Conservation (phyloP, 37 sponge, comb jelly and placozoan genomes). For the Halichondria panicea region DNA sequence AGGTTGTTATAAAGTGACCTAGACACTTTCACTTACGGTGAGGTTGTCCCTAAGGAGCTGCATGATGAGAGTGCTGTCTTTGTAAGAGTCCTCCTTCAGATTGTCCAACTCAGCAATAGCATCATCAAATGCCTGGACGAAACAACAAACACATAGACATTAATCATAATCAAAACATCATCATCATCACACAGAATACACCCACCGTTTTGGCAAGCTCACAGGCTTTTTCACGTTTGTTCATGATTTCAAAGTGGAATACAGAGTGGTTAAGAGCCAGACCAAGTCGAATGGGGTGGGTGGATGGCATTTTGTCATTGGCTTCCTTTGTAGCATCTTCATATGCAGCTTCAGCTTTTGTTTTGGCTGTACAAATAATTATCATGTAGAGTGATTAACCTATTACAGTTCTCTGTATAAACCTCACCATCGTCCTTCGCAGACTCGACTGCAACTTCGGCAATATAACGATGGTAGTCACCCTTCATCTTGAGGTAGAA, state of each 20-base stretch:
- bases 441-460: conserved; percentile 23
- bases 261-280: conserved; percentile 93
- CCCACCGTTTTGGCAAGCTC: conserved; percentile 69
- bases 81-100: conserved; percentile 88
- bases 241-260: conserved; percentile 84
- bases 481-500: conserved; percentile 88
- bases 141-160: conserved; percentile 66
- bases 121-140: conserved; percentile 88
- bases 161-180: too few species aligned
- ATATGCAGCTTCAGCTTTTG: too few species aligned
- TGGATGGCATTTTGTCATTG: conserved; percentile 38
- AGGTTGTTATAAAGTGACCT: too few species aligned
- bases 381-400: not conserved
- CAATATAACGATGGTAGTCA: conserved; percentile 79
- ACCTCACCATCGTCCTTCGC: not conserved
- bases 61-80: conserved; percentile 97
- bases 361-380: not conserved
- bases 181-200: too few species aligned
- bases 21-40: conserved; percentile 80
- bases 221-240: conserved; percentile 76
- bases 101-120: conserved; percentile 88
- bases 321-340: conserved; percentile 20
- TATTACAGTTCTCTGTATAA: too few species aligned
- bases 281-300: conserved; percentile 87
- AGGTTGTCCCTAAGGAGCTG: conserved; percentile 94